Evolutionary conservation across 2,888 invertebrate species (phyloP).

Genomic region (Clepsis dumicolana): DNA sequence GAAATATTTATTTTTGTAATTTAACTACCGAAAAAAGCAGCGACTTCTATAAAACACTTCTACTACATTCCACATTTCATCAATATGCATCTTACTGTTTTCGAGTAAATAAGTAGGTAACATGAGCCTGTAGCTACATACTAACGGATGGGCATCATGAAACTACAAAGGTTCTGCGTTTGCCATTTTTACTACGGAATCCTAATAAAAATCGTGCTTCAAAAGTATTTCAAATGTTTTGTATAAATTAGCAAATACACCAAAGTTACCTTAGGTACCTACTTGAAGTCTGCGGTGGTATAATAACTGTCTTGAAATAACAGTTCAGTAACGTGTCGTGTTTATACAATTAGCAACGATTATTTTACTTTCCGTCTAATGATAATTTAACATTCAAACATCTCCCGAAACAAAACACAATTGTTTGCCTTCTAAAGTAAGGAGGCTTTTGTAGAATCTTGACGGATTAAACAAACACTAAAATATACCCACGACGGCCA

Average conservation of each 20-base stretch:
- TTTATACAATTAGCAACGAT: slow-evolving; percentile 25
- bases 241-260: background rate
- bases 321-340: slow-evolving; percentile 21
- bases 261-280: background rate
- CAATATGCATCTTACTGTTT: too few relatives aligned
- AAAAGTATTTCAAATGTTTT: background rate
- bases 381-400: slow-evolving; percentile 31
- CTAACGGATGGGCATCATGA: too few relatives aligned
- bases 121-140: too few relatives aligned
- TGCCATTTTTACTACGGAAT: too few relatives aligned
- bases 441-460: slow-evolving; percentile 54
- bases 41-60: too few relatives aligned
- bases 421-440: slow-evolving; percentile 41
- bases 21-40: too few relatives aligned
- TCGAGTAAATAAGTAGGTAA: too few relatives aligned
- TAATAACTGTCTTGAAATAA: slow-evolving; percentile 9
- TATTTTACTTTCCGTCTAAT: slow-evolving; percentile 23
- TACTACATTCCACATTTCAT: too few relatives aligned
- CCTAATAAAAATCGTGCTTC: background rate
- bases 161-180: too few relatives aligned
- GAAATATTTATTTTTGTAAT: too few relatives aligned
- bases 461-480: slow-evolving; percentile 72
- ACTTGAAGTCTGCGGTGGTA: slow-evolving; percentile 14
- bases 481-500: slow-evolving; percentile 62
- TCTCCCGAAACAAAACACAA: slow-evolving; percentile 40